A percentile compares a stretch with the other conserved stretches of the same genome.
phyloP scores from a whole-genome alignment of 2,113 vertebrate species.

The Charina bottae region DNA sequence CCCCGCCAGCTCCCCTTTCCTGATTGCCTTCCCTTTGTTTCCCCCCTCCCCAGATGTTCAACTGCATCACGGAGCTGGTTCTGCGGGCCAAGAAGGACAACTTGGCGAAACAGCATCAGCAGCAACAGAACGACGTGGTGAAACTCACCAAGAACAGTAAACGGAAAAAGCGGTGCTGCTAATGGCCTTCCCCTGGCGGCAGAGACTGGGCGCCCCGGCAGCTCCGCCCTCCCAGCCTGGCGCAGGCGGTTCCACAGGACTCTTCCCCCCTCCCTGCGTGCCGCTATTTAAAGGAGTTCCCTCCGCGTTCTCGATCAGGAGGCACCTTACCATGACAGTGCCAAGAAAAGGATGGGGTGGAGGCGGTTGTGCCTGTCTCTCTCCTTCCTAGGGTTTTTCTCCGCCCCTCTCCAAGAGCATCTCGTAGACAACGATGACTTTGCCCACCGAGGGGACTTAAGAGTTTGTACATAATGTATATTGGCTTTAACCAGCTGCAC shows the following conservation, averaged over 20 bases:
- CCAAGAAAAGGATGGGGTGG: constrained; percentile 77
- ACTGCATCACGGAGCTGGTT: constrained; percentile 98
- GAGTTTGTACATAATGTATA: constrained; percentile 81
- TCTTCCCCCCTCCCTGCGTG: constrained; percentile 70
- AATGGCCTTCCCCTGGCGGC: constrained; percentile 72
- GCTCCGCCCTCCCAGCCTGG: constrained; percentile 72
- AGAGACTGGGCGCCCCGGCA: constrained; percentile 76
- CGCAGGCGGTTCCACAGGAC: constrained; percentile 66
- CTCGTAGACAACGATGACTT: constrained; percentile 75
- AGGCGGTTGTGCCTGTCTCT: constrained; percentile 57
- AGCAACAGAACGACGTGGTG: constrained; percentile 97
- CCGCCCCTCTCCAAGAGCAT: constrained; percentile 66
- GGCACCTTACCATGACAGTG: constrained; percentile 77
- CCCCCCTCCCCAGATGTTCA: constrained; percentile 93
- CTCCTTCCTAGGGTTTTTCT: constrained; percentile 52
- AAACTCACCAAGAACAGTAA: constrained; percentile 98
- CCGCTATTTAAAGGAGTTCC: constrained; percentile 84
- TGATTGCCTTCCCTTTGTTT: background rate
- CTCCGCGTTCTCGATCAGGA: constrained; percentile 77
- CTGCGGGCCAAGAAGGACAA: constrained; percentile 98
- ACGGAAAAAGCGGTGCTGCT: constrained; percentile 98
- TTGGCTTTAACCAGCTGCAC: constrained; percentile 76
- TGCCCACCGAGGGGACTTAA: constrained; percentile 76
- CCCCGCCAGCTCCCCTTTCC: background rate
- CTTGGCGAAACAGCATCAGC: constrained; percentile 95